Evolutionary conservation across 2,113 vertebrate genomes (phyloP).

Genomic region (Merops nubicus): DNA sequence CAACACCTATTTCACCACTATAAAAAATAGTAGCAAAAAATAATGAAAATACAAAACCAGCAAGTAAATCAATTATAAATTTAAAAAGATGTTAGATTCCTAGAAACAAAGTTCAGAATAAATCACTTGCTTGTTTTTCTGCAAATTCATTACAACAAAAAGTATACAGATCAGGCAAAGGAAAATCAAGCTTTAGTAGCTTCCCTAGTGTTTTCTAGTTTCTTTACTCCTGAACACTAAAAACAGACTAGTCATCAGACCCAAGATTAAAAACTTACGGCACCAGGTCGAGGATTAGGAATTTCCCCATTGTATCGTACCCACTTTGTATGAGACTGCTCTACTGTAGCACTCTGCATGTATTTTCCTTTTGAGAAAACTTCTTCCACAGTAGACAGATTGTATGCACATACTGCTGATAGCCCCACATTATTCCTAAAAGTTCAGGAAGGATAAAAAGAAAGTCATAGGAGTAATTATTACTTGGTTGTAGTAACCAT

Average conservation of each 20-base stretch:
- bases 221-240: background rate
- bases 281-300: constrained; percentile 90
- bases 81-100: background rate
- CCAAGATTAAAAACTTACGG: constrained; percentile 78
- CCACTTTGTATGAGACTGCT: constrained; percentile 96
- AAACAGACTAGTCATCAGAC: background rate
- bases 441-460: background rate
- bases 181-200: background rate
- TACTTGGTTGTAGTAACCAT: background rate
- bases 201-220: background rate
- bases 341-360: constrained; percentile 95
- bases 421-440: constrained; percentile 91
- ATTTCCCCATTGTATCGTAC: constrained; percentile 88
- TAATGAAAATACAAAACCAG: background rate
- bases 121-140: background rate
- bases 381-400: constrained; percentile 85
- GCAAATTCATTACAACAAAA: background rate
- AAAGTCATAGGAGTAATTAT: background rate
- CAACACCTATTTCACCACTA: background rate
- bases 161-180: background rate
- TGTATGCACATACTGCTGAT: constrained; percentile 93
- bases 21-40: background rate
- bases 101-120: background rate
- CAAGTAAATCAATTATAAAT: background rate
- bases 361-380: constrained; percentile 94